Evolutionary conservation across 2,888 invertebrate species (phyloP).

Genomic region (Cremastobaeus sp.): DNA sequence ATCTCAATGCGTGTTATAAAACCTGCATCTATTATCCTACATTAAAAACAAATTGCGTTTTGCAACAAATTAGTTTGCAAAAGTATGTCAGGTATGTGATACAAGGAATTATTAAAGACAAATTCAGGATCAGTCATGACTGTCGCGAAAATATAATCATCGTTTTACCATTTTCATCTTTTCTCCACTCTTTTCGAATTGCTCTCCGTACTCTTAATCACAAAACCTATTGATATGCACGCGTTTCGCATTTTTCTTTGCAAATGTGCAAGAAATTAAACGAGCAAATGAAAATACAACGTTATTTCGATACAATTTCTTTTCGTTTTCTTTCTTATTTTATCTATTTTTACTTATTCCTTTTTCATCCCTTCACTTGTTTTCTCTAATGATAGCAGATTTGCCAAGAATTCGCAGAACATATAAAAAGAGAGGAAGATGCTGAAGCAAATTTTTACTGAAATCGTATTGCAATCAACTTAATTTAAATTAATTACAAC

Average conservation of each 20-base stretch:
- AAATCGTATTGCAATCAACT: no score
- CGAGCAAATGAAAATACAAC: constrained; percentile 43
- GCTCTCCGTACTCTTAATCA: constrained; percentile 43
- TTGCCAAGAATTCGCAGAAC: not conserved
- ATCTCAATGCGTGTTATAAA: constrained; percentile 25
- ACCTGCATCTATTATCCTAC: constrained; percentile 42
- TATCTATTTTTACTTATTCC: not conserved
- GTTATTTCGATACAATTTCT: no score
- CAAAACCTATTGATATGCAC: constrained; percentile 61
- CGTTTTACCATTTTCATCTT: constrained; percentile 1
- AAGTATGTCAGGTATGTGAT: constrained; percentile 28
- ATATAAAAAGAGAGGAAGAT: not conserved
- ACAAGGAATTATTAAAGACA: no score
- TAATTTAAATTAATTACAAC: no score
- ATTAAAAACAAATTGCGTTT: constrained; percentile 36
- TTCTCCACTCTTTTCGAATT: constrained; percentile 30
- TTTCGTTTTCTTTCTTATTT: not conserved
- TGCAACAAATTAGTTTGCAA: constrained; percentile 20
- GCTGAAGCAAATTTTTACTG: not conserved
- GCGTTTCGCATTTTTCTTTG: constrained; percentile 56
- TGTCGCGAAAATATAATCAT: constrained; percentile 56
- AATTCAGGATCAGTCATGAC: constrained; percentile 60
- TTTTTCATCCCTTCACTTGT: constrained; percentile 2
- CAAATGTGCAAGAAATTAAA: constrained; percentile 35
- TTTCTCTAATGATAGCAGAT: no score